phyloP scores from a whole-genome alignment of 1,140 invertebrate genomes.

The Alviniconcha marisindica region DNA sequence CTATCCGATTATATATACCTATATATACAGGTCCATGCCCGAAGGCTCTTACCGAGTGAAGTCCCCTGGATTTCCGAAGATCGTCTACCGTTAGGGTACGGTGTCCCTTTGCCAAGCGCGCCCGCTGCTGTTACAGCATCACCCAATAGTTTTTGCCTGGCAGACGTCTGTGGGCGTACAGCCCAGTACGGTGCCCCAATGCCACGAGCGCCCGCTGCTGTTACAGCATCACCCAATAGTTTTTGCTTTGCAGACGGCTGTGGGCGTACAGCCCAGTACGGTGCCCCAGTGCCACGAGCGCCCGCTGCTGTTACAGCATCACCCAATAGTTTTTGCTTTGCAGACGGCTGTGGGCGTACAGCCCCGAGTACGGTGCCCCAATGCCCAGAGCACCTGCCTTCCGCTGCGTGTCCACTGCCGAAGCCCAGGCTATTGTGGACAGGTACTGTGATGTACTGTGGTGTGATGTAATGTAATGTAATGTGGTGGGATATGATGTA shows the following conservation, averaged over 20 bases:
- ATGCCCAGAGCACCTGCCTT: conserved; percentile 4
- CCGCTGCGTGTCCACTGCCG: background rate
- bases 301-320: background rate
- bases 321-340: background rate
- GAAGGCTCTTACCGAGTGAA: no score
- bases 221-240: no score
- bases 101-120: no score
- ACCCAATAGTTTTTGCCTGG: background rate
- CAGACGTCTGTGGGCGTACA: background rate
- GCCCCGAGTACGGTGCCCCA: background rate
- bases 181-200: no score
- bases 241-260: background rate
- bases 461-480: no score
- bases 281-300: background rate
- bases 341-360: conserved; percentile 20
- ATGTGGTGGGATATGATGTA: no score
- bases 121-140: background rate
- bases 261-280: conserved; percentile 13
- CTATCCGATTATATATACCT: no score
- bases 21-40: no score
- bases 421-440: conserved; percentile 2
- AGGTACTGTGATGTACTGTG: no score
- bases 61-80: no score
- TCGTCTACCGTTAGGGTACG: no score
- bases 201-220: background rate